phyloP scores from a whole-genome alignment of 2,797 vertebrate genomes.

The Trachops cirrhosus region DNA sequence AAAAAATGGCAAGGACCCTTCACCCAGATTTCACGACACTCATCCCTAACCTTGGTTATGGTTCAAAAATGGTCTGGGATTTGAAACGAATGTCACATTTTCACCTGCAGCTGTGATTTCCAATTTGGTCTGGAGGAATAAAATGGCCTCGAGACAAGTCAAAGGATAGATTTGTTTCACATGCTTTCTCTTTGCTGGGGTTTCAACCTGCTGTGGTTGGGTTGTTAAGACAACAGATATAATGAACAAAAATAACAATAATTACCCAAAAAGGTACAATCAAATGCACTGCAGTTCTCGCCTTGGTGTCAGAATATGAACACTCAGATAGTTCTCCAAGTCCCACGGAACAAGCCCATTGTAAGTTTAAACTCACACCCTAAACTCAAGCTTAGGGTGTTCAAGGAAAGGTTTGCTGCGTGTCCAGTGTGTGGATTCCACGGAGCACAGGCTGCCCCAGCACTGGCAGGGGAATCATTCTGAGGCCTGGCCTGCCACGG shows the following conservation, averaged over 20 bases:
- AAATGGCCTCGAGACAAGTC: neutral
- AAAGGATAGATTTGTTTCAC: neutral
- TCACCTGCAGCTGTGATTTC: neutral
- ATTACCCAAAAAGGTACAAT: neutral
- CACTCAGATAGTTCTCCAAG: neutral
- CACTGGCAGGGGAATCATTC: accelerated
- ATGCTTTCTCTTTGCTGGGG: neutral
- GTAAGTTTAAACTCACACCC: neutral
- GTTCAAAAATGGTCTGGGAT: neutral
- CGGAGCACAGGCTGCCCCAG: accelerated
- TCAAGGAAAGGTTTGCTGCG: accelerated
- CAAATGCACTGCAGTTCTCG: neutral
- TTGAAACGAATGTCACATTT: neutral
- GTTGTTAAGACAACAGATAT: neutral
- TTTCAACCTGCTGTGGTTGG: neutral
- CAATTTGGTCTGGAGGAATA: neutral
- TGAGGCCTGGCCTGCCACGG: neutral
- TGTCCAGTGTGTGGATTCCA: accelerated
- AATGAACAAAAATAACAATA: neutral
- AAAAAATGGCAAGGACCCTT: neutral
- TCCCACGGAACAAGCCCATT: neutral
- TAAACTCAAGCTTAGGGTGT: neutral
- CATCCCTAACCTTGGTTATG: neutral
- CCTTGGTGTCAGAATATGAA: neutral
- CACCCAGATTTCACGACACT: neutral